Percentiles rank a stretch among this genome's conserved stretches.
phyloP scores from a whole-genome alignment of 2,888 invertebrate genomes.

The Lottia gigantea region DNA sequence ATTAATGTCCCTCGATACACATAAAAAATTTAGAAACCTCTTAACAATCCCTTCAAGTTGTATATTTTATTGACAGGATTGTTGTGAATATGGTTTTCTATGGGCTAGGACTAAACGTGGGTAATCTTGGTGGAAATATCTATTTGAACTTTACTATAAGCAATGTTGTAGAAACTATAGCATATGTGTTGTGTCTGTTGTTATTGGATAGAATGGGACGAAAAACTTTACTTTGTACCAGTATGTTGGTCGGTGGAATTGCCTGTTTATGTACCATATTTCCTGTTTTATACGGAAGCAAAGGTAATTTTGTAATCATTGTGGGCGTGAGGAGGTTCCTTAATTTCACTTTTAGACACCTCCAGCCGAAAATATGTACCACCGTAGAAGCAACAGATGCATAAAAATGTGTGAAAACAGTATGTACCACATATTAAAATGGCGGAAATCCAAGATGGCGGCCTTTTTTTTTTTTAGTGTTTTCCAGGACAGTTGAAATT shows the following conservation, averaged over 20 bases:
- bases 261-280: constrained; percentile 75
- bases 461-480: no score
- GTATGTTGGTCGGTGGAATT: constrained; percentile 43
- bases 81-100: constrained; percentile 50
- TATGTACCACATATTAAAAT: no score
- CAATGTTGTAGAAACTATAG: constrained; percentile 48
- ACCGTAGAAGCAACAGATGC: no score
- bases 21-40: no score
- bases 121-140: constrained; percentile 46
- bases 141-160: constrained; percentile 52
- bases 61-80: constrained; percentile 34
- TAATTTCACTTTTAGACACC: no score
- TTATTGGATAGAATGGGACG: constrained; percentile 43
- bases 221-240: constrained; percentile 35
- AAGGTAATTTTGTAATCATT: no score
- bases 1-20: no score
- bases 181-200: constrained; percentile 40
- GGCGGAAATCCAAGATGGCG: no score
- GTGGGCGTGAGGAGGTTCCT: no score
- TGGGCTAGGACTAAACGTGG: constrained; percentile 46
- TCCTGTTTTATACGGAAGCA: constrained; percentile 37
- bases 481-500: no score
- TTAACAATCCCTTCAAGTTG: not conserved
- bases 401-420: no score
- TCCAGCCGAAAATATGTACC: no score